Evolutionary conservation across 2,888 invertebrate genomes (phyloP), one percentile per base, ranked within the genome.

Genomic region (Leucophenga maculata): DNA sequence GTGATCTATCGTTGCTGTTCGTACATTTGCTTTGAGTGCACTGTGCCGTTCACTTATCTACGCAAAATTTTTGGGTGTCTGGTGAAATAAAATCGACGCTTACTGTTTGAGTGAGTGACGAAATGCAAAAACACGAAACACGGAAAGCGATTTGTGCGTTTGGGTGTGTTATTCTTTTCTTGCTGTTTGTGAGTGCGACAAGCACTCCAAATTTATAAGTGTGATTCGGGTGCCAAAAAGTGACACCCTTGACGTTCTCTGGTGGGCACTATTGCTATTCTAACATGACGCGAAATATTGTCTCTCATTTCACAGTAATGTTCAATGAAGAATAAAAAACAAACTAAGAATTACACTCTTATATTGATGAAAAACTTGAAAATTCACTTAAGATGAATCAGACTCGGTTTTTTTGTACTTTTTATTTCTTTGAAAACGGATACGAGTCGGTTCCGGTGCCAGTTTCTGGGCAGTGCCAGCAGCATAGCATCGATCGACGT

Each of bases 121-220:
- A 67, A 67, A 67, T 70, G 64, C 67, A 70, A 70, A n/a, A n/a
- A n/a, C n/a, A n/a, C n/a, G n/a, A 70, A 70, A 67, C 52, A 67
- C 67, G 39, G 13, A 70, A 68, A 68, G 67, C 67, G 57, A 67
- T 70, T 67, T 70, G 64, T 68, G 64, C 57, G 70, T 68, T 70
- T 70, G 57, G 48, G 55, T 70, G 67, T 70, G 67, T 64, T 67
- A 67, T 67, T 62, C 31, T 67, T 13, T 62, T 67, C 60, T 64
- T 70, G 48, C 14, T 67, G 64, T 57, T 57, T 69, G 69, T 60
- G 69, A 60, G 60, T 69, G 60, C 69, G 44, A 66, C 48, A 67
- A 67, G 55, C 67, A 70, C 67, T 67, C 65, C 32, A 68, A 70
- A 67, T n/a, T 69, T 69, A 69, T 70, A 67, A 70, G 69, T 70